Percentiles rank a stretch among this genome's conserved stretches.
Evolutionary conservation across 92 coral and sea anemone genomes (phyloP).

Genomic region (Virgularia gustaviana): DNA sequence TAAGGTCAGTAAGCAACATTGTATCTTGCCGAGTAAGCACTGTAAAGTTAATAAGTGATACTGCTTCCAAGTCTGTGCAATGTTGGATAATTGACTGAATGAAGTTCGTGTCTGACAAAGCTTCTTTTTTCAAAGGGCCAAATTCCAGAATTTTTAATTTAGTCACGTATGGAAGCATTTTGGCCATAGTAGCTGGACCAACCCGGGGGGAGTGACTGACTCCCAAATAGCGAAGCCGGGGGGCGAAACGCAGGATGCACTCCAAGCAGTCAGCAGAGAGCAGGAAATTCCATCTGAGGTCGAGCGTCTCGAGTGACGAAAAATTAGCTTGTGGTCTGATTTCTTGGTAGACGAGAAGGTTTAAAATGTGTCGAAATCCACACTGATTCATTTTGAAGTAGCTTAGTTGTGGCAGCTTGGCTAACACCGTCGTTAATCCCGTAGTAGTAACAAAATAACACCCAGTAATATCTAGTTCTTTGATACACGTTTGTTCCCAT

Average conservation of each 20-base stretch:
- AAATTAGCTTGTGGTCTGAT: conserved; percentile 73
- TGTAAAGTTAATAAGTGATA: conserved; percentile 89
- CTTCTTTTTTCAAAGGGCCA: conserved; percentile 98
- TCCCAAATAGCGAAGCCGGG: conserved; percentile 90
- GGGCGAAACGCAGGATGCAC: conserved; percentile 86
- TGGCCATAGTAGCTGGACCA: conserved; percentile 89
- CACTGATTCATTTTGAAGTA: conserved; percentile 99
- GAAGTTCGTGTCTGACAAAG: conserved; percentile 82
- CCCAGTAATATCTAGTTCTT: conserved; percentile 95
- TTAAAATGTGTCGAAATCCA: conserved; percentile 92
- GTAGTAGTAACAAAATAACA: conserved; percentile 97
- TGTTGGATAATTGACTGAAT: conserved; percentile 70
- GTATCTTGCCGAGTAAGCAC: conserved; percentile 73
- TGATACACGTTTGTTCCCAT: conserved; percentile 78
- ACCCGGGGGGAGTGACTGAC: conserved; percentile 99
- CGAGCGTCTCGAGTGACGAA: conserved; percentile 78
- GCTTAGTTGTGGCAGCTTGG: conserved; percentile 78
- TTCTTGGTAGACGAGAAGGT: conserved; percentile 91
- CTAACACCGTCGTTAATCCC: conserved; percentile 78
- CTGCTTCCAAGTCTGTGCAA: conserved; percentile 86
- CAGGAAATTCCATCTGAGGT: conserved; percentile 93
- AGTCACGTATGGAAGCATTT: conserved; percentile 81
- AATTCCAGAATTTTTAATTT: conserved; percentile 86
- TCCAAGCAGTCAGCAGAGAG: conserved; percentile 97
- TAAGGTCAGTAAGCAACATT: conserved; percentile 64